Base-by-base conservation (phyloP, 2,797 vertebrate genomes). In the Otolemur crassicaudatus region DNA sequence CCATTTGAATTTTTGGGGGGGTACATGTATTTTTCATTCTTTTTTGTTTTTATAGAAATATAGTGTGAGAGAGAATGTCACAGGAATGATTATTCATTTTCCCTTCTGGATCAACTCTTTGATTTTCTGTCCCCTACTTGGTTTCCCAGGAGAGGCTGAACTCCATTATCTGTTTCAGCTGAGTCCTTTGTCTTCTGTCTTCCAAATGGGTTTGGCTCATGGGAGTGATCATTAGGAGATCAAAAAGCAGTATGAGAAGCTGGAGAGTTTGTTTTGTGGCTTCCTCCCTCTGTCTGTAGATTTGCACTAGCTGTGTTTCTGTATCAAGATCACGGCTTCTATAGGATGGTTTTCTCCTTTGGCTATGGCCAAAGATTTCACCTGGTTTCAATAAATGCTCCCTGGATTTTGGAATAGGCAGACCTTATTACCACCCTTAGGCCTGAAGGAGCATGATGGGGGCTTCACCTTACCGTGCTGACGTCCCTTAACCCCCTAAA, bases 21-120 rank as follows among this genome's bases (percentile, higher is more conserved):
- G 72, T 37, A 16, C 11, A 29, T 70, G 29, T 2, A 16, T 31
- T 83, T 20, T 86, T 82, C 7, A 46, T 43, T 72, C 12, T 83
- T 61, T 37, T 63, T 72, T 25, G 20, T 56, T 53, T 84, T 96
- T 34, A 85, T 34, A 87, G 46, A 94, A 77, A 90, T 82, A 60
- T 17, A 16, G 5, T 69, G 37, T 90, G 67, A 91, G 60, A 81
- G 20, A 63, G 31, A 70, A 60, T 60, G 19, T 4, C 29, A 23
- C 7, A 56, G 61, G 43, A 29, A 29, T 40, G n/a, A 43, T 73
- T 69, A 56, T 69, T 95, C 5, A 22, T 58, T 73, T 94, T 17
- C 20, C 17, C 8, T 61, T 84, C 58, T 31, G 20, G 2, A 43
- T 58, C 61, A 16, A 19, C 5, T 75, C 8, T 46, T 97, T 2